These are phyloP conservation scores for Syngnathus scovelli DNA, from an alignment of 2,113 vertebrate genomes.

Conservation along the genomic window DNA sequence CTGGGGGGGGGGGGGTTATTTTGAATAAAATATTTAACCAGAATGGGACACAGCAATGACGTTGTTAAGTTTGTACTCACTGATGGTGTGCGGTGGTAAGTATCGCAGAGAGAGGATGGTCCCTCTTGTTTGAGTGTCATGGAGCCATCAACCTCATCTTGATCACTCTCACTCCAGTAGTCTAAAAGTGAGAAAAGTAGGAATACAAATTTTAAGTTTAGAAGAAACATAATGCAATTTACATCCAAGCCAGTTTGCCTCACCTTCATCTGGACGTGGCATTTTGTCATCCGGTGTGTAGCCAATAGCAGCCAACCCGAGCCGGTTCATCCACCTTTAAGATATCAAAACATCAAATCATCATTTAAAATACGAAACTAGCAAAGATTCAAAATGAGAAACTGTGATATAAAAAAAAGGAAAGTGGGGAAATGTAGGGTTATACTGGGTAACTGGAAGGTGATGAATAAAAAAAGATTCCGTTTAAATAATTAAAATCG, in stretches of 20 bases:
- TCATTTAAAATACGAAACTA: not conserved
- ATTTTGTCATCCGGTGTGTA: conserved; percentile 91
- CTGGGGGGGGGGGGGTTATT: conserved; percentile 22
- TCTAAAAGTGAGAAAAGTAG: conserved; percentile 61
- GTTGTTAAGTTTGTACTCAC: conserved; percentile 67
- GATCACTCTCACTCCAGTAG: conserved; percentile 94
- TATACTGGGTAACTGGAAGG: conserved; percentile 20
- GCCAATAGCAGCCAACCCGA: conserved; percentile 85
- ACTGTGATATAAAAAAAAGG: not conserved
- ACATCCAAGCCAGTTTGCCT: not conserved
- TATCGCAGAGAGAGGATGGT: conserved; percentile 74
- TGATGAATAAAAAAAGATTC: conserved; percentile 36
- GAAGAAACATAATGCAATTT: not conserved
- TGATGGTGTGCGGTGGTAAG: conserved; percentile 81
- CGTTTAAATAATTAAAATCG: conserved; percentile 40
- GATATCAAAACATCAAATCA: not conserved
- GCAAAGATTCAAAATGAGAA: not conserved
- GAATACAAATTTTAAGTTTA: conserved; percentile 3
- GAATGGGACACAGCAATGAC: conserved; percentile 32
- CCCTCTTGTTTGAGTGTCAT: conserved; percentile 87
- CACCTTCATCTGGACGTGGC: conserved; percentile 87
- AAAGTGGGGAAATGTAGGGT: conserved; percentile 17
- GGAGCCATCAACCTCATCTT: conserved; percentile 83
- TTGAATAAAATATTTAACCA: conserved; percentile 52
- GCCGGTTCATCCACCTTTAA: conserved; percentile 88